Base-by-base conservation (phyloP, 2,888 invertebrate genomes). In the Halictus quadricinctus region DNA sequence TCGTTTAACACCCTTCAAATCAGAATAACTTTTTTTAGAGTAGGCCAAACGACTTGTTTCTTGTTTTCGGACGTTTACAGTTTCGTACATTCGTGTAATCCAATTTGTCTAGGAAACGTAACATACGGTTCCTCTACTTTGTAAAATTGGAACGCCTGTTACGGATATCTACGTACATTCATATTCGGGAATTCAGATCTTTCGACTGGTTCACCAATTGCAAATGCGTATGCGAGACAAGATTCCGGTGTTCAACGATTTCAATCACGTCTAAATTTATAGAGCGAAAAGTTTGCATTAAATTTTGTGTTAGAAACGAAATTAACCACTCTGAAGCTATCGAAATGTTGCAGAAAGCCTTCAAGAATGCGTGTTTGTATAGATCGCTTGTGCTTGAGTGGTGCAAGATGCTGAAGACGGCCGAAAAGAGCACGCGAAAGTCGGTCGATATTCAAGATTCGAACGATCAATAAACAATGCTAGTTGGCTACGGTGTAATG, bases 291-390 rank as follows among this genome's bases (percentile, higher is more conserved):
- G 36, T 41, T 69, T 41, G 18, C 66, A 69, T 69, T 41, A 41
- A 69, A 21, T 69, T 69, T 69, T 21, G 21, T 21, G 36, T 41
- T 41, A 41, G 10, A 69, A 69, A 41, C 66, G 21, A 69, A 69
- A 69, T 41, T 69, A 69, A 69, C 66, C 41, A 21, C 21, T 41
- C 66, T 21, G 2, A 43, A 70, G 41, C n/a, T 70, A 43, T 70
- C 41, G 12, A 43, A 70, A 70, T 70, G 70, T 43, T 70, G 13
- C 70, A n/a, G 43, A 12, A 21, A 43, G 70, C 70, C 41, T 70
- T 43, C 70, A 43, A 41, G 43, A n/a, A 70, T 70, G n/a, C 41
- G n/a, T 70, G 70, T 70, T 70, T 70, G 43, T n/a, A 12, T 43
- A n/a, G 70, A 43, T 43, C 43, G 43, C 43, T 41, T 13, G 21